A percentile compares a stretch with the other conserved stretches of the same genome.
These are phyloP conservation scores for Clupea harengus DNA, from an alignment of 2,113 vertebrate genomes.

Conservation along the genomic window DNA sequence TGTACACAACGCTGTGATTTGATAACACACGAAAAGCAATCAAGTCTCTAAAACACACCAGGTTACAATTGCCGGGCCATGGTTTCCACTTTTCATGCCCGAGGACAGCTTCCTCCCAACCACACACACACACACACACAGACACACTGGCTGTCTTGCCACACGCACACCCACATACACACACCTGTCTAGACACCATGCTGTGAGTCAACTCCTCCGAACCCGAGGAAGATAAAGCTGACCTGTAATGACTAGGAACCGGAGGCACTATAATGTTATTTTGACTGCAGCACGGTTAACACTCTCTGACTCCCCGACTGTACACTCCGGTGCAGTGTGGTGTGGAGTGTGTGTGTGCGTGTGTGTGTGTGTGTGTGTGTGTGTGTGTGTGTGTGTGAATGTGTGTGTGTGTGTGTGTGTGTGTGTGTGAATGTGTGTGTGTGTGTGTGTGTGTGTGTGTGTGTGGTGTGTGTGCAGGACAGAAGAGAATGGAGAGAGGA, in stretches of 20 bases:
- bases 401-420: background rate
- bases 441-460: background rate
- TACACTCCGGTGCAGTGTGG: background rate
- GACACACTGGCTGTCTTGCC: background rate
- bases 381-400: background rate
- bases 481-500: slow-evolving; percentile 27
- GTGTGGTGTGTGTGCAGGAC: background rate
- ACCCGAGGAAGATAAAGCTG: slow-evolving; percentile 27
- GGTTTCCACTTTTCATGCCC: background rate
- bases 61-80: background rate
- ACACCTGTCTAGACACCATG: background rate
- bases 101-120: background rate
- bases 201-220: background rate
- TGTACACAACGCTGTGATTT: background rate
- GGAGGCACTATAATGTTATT: slow-evolving; percentile 41
- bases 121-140: background rate
- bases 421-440: background rate
- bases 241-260: slow-evolving; percentile 37
- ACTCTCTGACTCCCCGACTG: slow-evolving; percentile 39
- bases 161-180: background rate
- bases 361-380: background rate
- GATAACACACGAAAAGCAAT: background rate
- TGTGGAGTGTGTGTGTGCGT: background rate
- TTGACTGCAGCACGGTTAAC: slow-evolving; percentile 41
- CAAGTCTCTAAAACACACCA: background rate